These are phyloP conservation scores for Trissoscelio sp. DNA, from an alignment of 2,888 invertebrate species.

Conservation along the genomic window DNA sequence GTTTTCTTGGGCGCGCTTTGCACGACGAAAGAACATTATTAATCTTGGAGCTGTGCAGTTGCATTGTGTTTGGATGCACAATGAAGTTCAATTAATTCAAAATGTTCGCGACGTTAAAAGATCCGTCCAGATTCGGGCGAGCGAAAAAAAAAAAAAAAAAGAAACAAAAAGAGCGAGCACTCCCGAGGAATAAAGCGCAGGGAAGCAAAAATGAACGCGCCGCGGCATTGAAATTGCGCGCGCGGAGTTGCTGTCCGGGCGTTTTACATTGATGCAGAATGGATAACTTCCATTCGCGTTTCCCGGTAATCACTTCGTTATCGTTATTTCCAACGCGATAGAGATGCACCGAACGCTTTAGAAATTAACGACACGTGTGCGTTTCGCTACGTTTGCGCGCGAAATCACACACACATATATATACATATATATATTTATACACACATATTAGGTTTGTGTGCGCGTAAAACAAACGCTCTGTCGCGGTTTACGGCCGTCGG, in stretches of 20 bases:
- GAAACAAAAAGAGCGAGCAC: constrained; percentile 36
- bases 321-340: constrained; percentile 59
- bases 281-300: constrained; percentile 60
- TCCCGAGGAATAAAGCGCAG: constrained; percentile 34
- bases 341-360: constrained; percentile 65
- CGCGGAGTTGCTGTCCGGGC: constrained; percentile 46
- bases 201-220: constrained; percentile 56
- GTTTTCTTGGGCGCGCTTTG: constrained; percentile 61
- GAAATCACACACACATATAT: not conserved
- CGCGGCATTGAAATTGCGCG: constrained; percentile 48
- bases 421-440: too few relatives aligned
- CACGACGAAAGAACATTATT: constrained; percentile 73
- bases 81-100: constrained; percentile 79
- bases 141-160: constrained; percentile 14
- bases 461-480: constrained; percentile 40
- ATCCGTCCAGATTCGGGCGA: constrained; percentile 58
- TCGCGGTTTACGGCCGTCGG: constrained; percentile 58
- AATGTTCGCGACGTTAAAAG: constrained; percentile 72
- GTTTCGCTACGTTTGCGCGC: constrained; percentile 10
- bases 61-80: constrained; percentile 74
- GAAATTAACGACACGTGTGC: constrained; percentile 63
- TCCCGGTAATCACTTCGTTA: constrained; percentile 66
- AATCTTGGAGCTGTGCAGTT: constrained; percentile 76
- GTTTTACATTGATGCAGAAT: constrained; percentile 54
- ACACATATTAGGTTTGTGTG: not conserved